Base-by-base conservation (phyloP, 2,797 vertebrate species). In the Antrozous pallidus region DNA sequence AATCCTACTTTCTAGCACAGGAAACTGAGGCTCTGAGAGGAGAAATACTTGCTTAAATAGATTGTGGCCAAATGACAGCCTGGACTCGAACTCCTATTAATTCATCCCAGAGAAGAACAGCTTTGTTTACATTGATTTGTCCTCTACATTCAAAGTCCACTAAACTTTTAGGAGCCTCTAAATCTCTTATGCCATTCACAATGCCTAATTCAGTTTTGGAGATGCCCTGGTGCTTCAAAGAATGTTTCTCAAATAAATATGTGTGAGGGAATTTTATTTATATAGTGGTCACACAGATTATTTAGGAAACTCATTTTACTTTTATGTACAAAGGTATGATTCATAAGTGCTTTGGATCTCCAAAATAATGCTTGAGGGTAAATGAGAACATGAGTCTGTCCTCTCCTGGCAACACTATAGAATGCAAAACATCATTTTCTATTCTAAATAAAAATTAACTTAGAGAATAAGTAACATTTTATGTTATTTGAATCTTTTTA, bases 381-480 rank as follows among this genome's bases (percentile, higher is more conserved):
- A 86, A 45, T 58, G 33, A 93, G 22, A 6, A 31, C 22, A 6
- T 77, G 88, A 16, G 6, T 77, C 24, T 31, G 22, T 9, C 20
- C 14, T 5, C 7, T 67, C 31, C 2, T 16, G 13, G 63, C 6
- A 84, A 33, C n/a, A 91, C 71, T 65, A 65, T 49, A 42, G 86
- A 87, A 82, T 69, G 58, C 10, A n/a, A 87, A 58, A 83, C 6
- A 58, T 38, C 33, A 87, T 73, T 51, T 89, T 88, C 47, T 79
- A 12, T 77, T 93, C 31, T 36, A 70, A 93, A 56, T 89, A 91
- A 91, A 93, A 87, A 14, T 85, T 71, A 80, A 49, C 12, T 70
- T 85, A 40, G 22, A 70, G 22, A 88, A 80, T 65, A 75, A 88
- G 74, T 38, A 63, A 24, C 31, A 58, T 17, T 78, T 78, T 81